Evolutionary conservation across 2,113 vertebrate species (phyloP).

Genomic region (Tenrec ecaudatus): DNA sequence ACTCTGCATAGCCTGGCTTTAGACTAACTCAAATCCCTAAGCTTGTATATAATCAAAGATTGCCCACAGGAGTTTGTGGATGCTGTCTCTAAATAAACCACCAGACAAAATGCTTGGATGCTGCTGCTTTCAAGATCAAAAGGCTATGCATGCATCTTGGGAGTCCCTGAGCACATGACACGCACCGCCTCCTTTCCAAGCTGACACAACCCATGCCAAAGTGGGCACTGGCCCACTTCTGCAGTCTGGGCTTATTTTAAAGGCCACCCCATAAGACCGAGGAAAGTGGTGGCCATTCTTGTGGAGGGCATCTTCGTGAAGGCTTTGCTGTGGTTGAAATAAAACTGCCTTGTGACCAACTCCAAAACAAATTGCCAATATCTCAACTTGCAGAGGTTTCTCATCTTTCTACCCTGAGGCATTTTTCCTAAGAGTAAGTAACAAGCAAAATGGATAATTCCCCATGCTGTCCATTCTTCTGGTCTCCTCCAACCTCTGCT

Average conservation of each 20-base stretch:
- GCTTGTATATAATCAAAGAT: background rate
- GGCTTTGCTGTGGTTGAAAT: slow-evolving; percentile 62
- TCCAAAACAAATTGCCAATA: slow-evolving; percentile 79
- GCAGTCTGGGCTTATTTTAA: slow-evolving; percentile 75
- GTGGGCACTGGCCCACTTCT: background rate
- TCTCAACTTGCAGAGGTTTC: slow-evolving; percentile 15
- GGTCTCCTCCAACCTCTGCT: slow-evolving; percentile 26
- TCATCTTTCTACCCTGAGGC: slow-evolving; percentile 61
- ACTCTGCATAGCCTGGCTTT: background rate
- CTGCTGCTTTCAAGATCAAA: slow-evolving; percentile 3
- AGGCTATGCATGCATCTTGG: slow-evolving; percentile 24
- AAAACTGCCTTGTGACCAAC: slow-evolving; percentile 80
- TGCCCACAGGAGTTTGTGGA: slow-evolving; percentile 5
- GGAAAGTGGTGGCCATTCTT: background rate
- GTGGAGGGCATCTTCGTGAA: slow-evolving; percentile 62
- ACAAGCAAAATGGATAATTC: slow-evolving; percentile 62
- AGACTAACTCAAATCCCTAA: background rate
- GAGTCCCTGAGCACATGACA: slow-evolving; percentile 21
- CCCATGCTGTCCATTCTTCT: slow-evolving; percentile 13
- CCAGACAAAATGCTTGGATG: slow-evolving; percentile 39
- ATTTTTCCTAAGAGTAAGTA: slow-evolving; percentile 68
- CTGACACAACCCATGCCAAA: background rate
- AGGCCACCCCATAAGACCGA: background rate
- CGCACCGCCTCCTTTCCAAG: background rate
- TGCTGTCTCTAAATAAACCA: slow-evolving; percentile 34